These are phyloP conservation scores for Plecturocebus donacophilus DNA, from an alignment of 2,113 vertebrate species.

Conservation along the genomic window DNA sequence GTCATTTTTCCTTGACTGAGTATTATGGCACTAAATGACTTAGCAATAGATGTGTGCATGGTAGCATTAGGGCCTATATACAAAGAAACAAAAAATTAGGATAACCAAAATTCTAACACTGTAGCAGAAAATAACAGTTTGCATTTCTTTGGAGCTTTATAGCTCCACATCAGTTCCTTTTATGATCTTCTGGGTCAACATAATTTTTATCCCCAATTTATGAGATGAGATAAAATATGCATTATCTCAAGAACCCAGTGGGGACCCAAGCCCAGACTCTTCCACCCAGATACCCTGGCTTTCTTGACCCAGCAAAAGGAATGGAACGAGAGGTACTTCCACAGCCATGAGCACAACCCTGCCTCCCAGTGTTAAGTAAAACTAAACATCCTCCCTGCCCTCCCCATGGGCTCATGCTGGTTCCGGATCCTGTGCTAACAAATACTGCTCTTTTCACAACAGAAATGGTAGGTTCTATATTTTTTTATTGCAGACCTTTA, in stretches of 20 bases:
- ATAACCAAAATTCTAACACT: not conserved
- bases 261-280: not conserved
- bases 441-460: not conserved
- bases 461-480: not conserved
- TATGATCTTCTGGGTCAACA: not conserved
- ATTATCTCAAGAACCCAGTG: not conserved
- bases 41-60: not conserved
- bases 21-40: not conserved
- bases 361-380: not conserved
- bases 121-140: not conserved
- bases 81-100: not conserved
- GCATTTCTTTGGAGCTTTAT: not conserved
- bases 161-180: not conserved
- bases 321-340: not conserved
- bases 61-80: not conserved
- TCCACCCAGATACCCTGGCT: not conserved
- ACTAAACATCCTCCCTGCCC: too few relatives aligned
- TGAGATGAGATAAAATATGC: conserved; percentile 15
- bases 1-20: not conserved
- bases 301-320: not conserved
- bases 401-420: accelerated
- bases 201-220: not conserved
- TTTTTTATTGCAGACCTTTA: not conserved
- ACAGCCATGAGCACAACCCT: not conserved
- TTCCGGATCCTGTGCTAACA: not conserved